Evolutionary conservation across 37 sponge, comb jelly and placozoan genomes (phyloP).

Genomic region (Spongilla lacustris): DNA sequence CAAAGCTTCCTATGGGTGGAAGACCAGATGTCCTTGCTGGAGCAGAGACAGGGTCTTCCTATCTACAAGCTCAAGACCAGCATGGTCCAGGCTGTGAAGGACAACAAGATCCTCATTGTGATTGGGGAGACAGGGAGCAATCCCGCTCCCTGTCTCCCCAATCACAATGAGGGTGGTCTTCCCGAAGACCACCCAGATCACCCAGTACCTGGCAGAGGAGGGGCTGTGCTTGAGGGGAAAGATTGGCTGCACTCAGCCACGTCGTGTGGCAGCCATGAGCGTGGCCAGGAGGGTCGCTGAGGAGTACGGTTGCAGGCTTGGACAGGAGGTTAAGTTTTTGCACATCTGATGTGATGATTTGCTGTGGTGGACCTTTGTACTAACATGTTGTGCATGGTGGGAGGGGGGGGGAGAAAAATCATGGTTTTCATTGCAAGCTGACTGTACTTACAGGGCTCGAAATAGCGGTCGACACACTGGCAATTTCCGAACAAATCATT

Average conservation of each 20-base stretch:
- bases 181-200: slow-evolving; percentile 99
- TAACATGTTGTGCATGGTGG: too few species aligned
- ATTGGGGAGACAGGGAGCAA: slow-evolving; percentile 98
- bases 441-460: too few species aligned
- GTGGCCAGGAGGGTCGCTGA: slow-evolving; percentile 97
- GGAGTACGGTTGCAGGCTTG: slow-evolving; percentile 89
- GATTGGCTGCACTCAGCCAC: slow-evolving; percentile 98
- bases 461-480: too few species aligned
- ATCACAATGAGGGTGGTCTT: too few species aligned
- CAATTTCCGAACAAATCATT: too few species aligned
- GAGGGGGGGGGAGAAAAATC: too few species aligned
- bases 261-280: slow-evolving; percentile 98
- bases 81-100: slow-evolving; percentile 81
- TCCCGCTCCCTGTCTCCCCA: too few species aligned
- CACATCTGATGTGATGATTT: too few species aligned
- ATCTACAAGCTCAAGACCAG: slow-evolving; percentile 87
- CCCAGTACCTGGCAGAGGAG: slow-evolving; percentile 96
- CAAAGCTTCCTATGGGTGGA: slow-evolving; percentile 92
- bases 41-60: slow-evolving; percentile 91
- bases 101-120: slow-evolving; percentile 92
- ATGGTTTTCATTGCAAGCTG: too few species aligned
- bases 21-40: slow-evolving; percentile 89
- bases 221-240: slow-evolving; percentile 87
- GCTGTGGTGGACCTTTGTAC: too few species aligned
- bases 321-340: slow-evolving; percentile 82